Base-by-base conservation (phyloP, 2,113 vertebrate species). In the Melanostigma gelatinosum region DNA sequence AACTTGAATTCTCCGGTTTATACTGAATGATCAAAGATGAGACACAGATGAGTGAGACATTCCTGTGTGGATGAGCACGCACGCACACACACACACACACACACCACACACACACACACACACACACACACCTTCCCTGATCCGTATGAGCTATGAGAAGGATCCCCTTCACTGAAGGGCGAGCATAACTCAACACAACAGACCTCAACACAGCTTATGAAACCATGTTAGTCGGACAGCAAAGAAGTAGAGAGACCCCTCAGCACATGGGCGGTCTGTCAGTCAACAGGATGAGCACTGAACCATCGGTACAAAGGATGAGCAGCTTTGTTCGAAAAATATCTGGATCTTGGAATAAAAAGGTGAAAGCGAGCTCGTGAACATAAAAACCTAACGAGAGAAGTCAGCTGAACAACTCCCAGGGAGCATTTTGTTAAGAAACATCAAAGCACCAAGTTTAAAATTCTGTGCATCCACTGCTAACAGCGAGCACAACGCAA, bases 121-220 rank as follows among this genome's bases (percentile, higher is more conserved):
- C 61, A 74, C 52, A 60, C 62, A 55, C 20, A 62, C 73, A 68
- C 55, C 38, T 27, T 69, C 73, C 29, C 60, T 85, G 75, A 78
- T 70, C 79, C 63, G 57, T 68, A 85, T 87, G 78, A 65, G 72
- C 79, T 75, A 72, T 84, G 80, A 73, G 64, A 84, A 84, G 80
- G 80, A 82, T 79, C 73, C 77, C n/a, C 32, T n/a, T 79, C 75
- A 46, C 55, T 48, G 69, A 71, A 72, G 78, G 63, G 70, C 70
- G 69, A 50, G 61, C 66, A 48, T 52, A 67, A n/a, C 62, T 77
- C 48, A 63, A 18, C 79, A 72, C 38, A 71, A n/a, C 74, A 79
- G 38, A 77, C 27, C 20, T 71, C 57, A 83, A 89, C 74, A 76
- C 40, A 52, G 75, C 89, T 61, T 34, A 70, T 63, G 78, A 82